A percentile compares a stretch with the other conserved stretches of the same genome.
phyloP scores from a whole-genome alignment of 2,797 vertebrate species.

The Columba guinea region DNA sequence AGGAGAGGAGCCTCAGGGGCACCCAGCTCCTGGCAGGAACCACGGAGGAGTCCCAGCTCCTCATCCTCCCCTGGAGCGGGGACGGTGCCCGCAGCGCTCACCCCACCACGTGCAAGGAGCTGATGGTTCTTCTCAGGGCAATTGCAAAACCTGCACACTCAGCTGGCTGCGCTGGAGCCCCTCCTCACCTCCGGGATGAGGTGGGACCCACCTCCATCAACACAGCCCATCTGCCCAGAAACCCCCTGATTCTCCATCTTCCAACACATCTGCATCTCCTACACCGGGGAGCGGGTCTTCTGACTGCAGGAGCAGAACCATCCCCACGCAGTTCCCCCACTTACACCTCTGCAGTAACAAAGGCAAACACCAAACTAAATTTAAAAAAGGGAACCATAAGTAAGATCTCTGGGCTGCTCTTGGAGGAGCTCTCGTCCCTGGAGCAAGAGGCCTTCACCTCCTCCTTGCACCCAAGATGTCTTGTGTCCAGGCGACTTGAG shows the following conservation, averaged over 20 bases:
- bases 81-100: rapidly evolving
- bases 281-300: neutral
- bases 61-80: rapidly evolving
- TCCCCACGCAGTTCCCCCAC: neutral
- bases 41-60: neutral
- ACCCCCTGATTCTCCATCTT: neutral
- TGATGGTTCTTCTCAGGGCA: rapidly evolving
- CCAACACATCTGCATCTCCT: neutral
- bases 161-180: neutral
- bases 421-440: neutral
- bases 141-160: rapidly evolving
- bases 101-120: neutral
- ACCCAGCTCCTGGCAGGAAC: neutral
- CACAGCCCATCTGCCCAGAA: neutral
- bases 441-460: neutral
- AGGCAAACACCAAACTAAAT: neutral
- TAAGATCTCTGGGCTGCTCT: neutral
- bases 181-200: neutral
- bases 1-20: neutral
- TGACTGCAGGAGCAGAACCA: neutral
- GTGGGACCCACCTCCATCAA: neutral
- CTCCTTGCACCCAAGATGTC: neutral
- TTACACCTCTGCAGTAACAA: neutral
- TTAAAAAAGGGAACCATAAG: neutral
- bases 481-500: neutral